phyloP scores from a whole-genome alignment of 2,113 vertebrate genomes.

The Tonatia bakeri region DNA sequence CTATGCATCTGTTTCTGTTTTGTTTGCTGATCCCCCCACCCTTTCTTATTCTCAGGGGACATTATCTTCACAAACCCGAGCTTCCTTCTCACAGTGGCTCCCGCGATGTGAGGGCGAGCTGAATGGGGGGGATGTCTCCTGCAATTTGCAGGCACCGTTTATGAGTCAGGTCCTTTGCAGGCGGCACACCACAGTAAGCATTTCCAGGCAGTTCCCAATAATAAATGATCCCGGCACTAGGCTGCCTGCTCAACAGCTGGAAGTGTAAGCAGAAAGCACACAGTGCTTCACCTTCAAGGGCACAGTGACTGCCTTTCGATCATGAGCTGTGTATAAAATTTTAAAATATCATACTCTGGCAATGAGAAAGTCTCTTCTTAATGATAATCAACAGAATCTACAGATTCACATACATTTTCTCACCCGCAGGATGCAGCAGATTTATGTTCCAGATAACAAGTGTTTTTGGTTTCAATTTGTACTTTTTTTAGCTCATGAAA shows the following conservation, averaged over 20 bases:
- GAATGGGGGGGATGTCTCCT: not conserved
- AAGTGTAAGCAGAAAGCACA: not conserved
- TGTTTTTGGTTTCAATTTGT: not conserved
- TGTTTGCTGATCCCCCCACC: not conserved
- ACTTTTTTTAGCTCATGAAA: not conserved
- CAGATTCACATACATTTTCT: not conserved
- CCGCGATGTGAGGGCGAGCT: rapidly evolving
- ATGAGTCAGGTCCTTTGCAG: not conserved
- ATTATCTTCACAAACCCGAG: not conserved
- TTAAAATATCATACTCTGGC: not conserved
- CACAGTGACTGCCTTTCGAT: not conserved
- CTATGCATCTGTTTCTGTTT: not conserved
- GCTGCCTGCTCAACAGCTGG: not conserved
- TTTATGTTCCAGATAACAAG: conserved; percentile 22
- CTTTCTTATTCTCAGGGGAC: not conserved
- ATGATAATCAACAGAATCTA: not conserved
- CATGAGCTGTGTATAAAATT: not conserved
- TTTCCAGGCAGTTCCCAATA: not conserved
- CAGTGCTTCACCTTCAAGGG: not conserved
- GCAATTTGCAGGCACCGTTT: not conserved
- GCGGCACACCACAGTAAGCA: too few relatives aligned
- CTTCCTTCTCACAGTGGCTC: not conserved
- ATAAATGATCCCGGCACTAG: not conserved
- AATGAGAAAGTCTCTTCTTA: not conserved
- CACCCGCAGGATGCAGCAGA: not conserved